A percentile compares a stretch with the other conserved stretches of the same genome.
These are phyloP conservation scores for Caenorhabditis doughertyi DNA, from an alignment of 2,888 invertebrate genomes.

Conservation along the genomic window DNA sequence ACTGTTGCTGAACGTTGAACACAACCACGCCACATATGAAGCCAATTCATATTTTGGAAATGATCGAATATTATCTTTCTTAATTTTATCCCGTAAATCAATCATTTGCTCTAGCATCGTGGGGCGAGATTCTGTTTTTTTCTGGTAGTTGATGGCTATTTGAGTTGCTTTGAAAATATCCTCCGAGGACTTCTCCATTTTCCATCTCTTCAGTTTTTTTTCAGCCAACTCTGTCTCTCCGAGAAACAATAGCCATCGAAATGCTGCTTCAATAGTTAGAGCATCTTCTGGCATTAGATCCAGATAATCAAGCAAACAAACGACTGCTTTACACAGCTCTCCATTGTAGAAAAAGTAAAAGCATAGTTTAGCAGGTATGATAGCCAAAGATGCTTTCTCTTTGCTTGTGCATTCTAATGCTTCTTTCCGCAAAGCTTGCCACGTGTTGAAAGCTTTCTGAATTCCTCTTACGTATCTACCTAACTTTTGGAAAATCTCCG, in stretches of 20 bases:
- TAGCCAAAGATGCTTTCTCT: neutral
- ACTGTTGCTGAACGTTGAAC: constrained; percentile 42
- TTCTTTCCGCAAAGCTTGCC: constrained; percentile 33
- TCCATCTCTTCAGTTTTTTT: constrained; percentile 42
- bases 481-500: constrained; percentile 5
- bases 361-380: constrained; percentile 31
- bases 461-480: constrained; percentile 5
- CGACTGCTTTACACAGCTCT: constrained; percentile 51
- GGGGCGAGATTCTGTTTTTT: constrained; percentile 4
- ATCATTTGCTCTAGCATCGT: constrained; percentile 22
- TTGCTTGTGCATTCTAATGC: neutral
- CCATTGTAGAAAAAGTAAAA: constrained; percentile 46
- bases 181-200: constrained; percentile 4
- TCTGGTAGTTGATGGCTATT: neutral
- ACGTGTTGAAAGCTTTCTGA: constrained; percentile 29
- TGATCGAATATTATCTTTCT: constrained; percentile 23
- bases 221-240: constrained; percentile 56
- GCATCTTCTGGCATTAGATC: constrained; percentile 42
- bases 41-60: constrained; percentile 46
- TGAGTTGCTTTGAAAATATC: constrained; percentile 12
- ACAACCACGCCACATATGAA: constrained; percentile 41
- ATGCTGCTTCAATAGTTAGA: constrained; percentile 23
- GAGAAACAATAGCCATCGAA: constrained; percentile 60
- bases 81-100: constrained; percentile 20
- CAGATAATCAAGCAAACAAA: constrained; percentile 48